Evolutionary conservation across 2,888 invertebrate genomes (phyloP), one percentile per base, ranked within the genome.

Genomic region (Cantharis lateralis): DNA sequence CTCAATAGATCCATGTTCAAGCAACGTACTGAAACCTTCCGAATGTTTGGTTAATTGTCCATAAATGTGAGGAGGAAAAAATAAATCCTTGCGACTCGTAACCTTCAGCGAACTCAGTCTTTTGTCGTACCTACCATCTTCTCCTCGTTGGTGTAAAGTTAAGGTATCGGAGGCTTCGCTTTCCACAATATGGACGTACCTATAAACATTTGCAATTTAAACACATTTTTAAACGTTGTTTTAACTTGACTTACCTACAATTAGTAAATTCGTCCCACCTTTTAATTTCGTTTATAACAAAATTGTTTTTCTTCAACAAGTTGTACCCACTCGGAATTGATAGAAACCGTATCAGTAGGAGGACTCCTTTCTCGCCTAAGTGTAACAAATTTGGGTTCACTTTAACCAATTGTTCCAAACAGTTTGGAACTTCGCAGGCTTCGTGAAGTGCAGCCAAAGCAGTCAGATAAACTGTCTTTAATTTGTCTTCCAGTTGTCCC

Each of bases 141-240:
- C 95, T 70, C 93, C 93, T 81, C 95, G 91, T 84, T 95, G 94
- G 85, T 96, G 94, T 74, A 95, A 91, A 1, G 97, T 96, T 82
- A 98, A 88, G 48, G 95, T 94, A 85, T 96, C 95, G 86, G 97
- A 95, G 82, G 97, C 93, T 81, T 95, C 93, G 70, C 95, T 95
- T 87, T 99, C 99, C 32, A 98, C 93, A 26, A 98, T 89, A 11
- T 94, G 92, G 3, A 97, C 96, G 89, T 99, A 99, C 83, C 95
- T 91, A 26, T 15, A 78, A 66, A 70, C 4, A 62, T 18, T 3
- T n/a, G 1, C 48, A 48, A 48, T 48, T n/a, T n/a, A 5, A 7
- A 1, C 48, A 48, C 5, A 48, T 48, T 48, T 48, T 4, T 2
- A 48, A 48, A n/a, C 48, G 5, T n/a, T 3, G 4, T n/a, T 32